phyloP scores from a whole-genome alignment of 2,113 vertebrate genomes.

The Crotalus tigris region DNA sequence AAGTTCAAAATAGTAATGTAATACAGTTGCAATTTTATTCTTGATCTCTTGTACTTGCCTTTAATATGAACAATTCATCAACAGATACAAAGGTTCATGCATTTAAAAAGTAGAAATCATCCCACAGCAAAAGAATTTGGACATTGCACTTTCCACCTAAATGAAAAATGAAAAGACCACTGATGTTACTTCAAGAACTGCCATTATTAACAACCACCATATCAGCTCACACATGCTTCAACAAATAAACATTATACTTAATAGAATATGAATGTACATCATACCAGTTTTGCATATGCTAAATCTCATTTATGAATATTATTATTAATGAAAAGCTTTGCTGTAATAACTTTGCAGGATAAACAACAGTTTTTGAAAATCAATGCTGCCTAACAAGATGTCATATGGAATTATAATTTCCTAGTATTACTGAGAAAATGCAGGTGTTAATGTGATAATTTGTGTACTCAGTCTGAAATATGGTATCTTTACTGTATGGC shows the following conservation, averaged over 20 bases:
- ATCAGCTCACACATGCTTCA: neutral
- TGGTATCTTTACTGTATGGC: neutral
- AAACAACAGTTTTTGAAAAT: neutral
- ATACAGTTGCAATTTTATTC: constrained; percentile 2
- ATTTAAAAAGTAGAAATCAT: constrained; percentile 13
- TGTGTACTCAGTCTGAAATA: constrained; percentile 19
- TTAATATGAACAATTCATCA: constrained; percentile 5
- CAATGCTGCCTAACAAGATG: neutral
- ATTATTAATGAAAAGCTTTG: constrained; percentile 12
- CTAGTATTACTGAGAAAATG: constrained; percentile 31
- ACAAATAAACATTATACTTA: neutral
- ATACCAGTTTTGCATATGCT: constrained; percentile 10
- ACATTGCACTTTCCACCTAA: neutral
- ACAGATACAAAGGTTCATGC: constrained; percentile 4
- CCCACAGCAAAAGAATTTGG: constrained; percentile 34
- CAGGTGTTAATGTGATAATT: constrained; percentile 25
- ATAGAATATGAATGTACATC: neutral
- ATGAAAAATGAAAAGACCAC: constrained; percentile 9
- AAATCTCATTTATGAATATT: constrained; percentile 30
- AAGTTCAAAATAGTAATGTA: neutral
- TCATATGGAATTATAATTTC: constrained; percentile 23
- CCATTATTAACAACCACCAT: neutral
- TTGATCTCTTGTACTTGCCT: constrained; percentile 1
- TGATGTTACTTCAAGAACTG: constrained; percentile 22
- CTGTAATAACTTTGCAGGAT: constrained; percentile 11